These are phyloP conservation scores for Anseranas semipalmata DNA, from an alignment of 2,113 vertebrate genomes.

Conservation along the genomic window DNA sequence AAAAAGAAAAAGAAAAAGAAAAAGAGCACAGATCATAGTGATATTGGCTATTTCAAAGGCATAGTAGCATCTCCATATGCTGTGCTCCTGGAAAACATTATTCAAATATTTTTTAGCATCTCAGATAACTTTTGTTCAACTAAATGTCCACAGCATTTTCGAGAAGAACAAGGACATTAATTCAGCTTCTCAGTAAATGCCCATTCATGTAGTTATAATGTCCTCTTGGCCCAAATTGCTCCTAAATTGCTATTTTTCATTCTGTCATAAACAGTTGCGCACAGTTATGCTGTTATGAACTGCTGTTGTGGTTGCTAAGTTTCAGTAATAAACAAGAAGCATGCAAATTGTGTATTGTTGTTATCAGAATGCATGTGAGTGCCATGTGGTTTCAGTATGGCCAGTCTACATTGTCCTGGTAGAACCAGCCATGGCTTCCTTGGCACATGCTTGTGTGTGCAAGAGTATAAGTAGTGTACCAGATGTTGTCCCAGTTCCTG, in stretches of 20 bases:
- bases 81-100: neutral
- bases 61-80: neutral
- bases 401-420: rapidly evolving
- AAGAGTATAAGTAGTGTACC: neutral
- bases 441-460: neutral
- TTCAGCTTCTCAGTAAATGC: neutral
- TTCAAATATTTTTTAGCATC: neutral
- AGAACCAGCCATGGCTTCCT: neutral
- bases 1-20: neutral
- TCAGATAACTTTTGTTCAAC: neutral
- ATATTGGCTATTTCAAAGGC: neutral
- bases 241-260: neutral
- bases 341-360: neutral
- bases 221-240: neutral
- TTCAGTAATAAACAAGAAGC: neutral
- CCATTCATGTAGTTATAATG: neutral
- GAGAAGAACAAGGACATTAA: neutral
- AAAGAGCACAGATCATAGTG: neutral
- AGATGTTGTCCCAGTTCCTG: neutral
- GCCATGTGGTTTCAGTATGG: rapidly evolving
- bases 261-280: neutral
- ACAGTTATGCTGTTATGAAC: neutral
- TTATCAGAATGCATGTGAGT: neutral
- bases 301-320: neutral
- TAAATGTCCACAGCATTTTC: neutral